A percentile compares a stretch with the other conserved stretches of the same genome.
Conservation (phyloP, 2,797 vertebrate genomes). For the Anableps anableps region DNA sequence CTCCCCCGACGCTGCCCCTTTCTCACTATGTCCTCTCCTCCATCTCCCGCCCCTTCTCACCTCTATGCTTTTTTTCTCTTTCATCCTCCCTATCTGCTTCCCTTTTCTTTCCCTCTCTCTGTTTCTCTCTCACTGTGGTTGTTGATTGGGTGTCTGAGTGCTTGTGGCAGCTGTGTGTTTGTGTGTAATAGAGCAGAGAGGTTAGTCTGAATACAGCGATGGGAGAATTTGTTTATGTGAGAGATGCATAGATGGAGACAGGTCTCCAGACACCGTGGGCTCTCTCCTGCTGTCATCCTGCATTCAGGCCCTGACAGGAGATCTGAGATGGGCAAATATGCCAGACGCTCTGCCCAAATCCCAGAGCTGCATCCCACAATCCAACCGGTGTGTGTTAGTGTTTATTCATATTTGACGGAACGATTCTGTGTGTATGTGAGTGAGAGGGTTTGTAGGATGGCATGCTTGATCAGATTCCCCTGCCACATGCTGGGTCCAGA, state of each 20-base stretch:
- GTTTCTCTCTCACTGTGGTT: constrained; percentile 88
- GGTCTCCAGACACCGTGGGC: constrained; percentile 89
- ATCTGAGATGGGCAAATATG: constrained; percentile 91
- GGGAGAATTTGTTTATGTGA: constrained; percentile 99
- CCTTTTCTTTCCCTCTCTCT: constrained; percentile 74
- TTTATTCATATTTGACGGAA: constrained; percentile 81
- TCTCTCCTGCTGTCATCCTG: constrained; percentile 89
- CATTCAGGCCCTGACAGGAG: constrained; percentile 91
- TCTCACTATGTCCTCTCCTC: constrained; percentile 63
- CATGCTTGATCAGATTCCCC: constrained; percentile 73
- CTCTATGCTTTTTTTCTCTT: constrained; percentile 39
- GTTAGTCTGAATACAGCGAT: constrained; percentile 98
- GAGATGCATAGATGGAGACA: constrained; percentile 97
- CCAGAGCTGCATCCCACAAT: constrained; percentile 68
- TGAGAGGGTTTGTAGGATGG: constrained; percentile 62
- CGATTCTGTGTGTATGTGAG: constrained; percentile 72
- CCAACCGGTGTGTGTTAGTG: constrained; percentile 73
- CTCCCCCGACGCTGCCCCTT: constrained; percentile 61
- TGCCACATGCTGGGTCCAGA: constrained; percentile 66
- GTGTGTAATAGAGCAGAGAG: constrained; percentile 99
- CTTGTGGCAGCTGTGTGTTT: constrained; percentile 99
- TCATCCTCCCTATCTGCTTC: constrained; percentile 39
- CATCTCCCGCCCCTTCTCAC: constrained; percentile 60
- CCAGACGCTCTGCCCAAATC: constrained; percentile 79
- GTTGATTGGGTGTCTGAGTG: constrained; percentile 99